A percentile compares a stretch with the other conserved stretches of the same genome.
phyloP scores from a whole-genome alignment of 1,140 invertebrate species.

The Caenorhabditis tropicalis region DNA sequence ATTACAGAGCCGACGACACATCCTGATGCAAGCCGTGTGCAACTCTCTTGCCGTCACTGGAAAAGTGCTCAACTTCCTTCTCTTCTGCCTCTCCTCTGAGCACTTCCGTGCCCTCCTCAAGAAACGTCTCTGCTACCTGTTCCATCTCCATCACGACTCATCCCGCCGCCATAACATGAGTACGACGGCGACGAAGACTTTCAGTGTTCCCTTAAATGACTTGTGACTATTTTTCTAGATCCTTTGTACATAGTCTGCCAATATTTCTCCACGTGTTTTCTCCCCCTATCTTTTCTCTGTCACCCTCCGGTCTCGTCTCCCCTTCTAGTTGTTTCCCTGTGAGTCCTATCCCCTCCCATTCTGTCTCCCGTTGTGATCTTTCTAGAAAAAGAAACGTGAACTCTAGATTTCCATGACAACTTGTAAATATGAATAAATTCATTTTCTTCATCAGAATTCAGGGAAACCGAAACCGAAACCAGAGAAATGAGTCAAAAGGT shows the following conservation, averaged over 20 bases:
- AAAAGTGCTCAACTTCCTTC: conserved; percentile 51
- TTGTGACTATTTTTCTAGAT: neutral
- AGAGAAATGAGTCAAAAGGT: too few relatives aligned
- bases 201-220: conserved; percentile 26
- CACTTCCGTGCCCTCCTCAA: conserved; percentile 44
- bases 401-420: too few relatives aligned
- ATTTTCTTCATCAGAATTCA: too few relatives aligned
- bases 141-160: conserved; percentile 11
- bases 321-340: too few relatives aligned
- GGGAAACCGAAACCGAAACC: too few relatives aligned
- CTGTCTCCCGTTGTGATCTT: neutral
- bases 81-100: conserved; percentile 48
- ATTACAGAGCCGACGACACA: conserved; percentile 37
- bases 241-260: neutral
- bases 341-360: neutral
- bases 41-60: conserved; percentile 42
- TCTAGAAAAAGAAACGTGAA: too few relatives aligned
- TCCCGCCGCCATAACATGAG: conserved; percentile 36
- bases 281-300: too few relatives aligned
- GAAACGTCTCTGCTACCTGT: neutral
- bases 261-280: neutral
- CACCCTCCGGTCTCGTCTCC: neutral
- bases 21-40: conserved; percentile 38
- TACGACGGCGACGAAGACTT: conserved; percentile 27
- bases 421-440: too few relatives aligned